Evolutionary conservation across 2,113 vertebrate species (phyloP).

Genomic region (Triplophysa dalaica): DNA sequence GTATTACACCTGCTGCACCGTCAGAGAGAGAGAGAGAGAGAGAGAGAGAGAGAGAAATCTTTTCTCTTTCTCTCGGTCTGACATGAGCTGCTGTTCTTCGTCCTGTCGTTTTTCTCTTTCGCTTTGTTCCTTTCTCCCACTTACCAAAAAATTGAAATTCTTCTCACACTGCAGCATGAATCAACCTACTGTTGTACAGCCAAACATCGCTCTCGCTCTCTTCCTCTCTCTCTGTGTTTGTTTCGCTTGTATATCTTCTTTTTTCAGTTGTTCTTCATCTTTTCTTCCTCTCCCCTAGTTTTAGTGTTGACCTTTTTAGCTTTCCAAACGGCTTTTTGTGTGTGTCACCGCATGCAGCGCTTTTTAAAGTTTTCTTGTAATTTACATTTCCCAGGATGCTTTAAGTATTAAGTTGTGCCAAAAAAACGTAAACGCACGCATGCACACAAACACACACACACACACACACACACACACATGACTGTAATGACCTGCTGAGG

Average conservation of each 20-base stretch:
- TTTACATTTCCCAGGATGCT: neutral
- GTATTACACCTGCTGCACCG: neutral
- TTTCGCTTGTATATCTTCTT: neutral
- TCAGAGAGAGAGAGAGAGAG: neutral
- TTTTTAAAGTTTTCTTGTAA: too few species aligned
- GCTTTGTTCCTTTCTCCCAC: conserved; percentile 25
- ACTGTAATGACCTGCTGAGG: too few species aligned
- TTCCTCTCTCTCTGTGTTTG: neutral
- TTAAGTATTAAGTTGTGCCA: neutral
- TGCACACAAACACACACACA: too few species aligned
- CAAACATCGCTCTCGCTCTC: conserved; percentile 17
- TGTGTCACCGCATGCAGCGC: neutral
- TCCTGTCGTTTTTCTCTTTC: conserved; percentile 3
- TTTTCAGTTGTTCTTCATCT: neutral
- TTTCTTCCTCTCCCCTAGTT: conserved; percentile 20
- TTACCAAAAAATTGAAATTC: conserved; percentile 30
- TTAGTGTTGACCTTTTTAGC: conserved; percentile 12
- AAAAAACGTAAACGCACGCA: neutral
- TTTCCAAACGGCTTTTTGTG: neutral
- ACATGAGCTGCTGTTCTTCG: neutral
- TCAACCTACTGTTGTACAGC: conserved; percentile 25
- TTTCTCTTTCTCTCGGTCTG: neutral
- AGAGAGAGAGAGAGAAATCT: neutral
- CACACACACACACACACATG: too few species aligned
- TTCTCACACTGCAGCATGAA: conserved; percentile 36